Conservation (phyloP, 1,140 invertebrate species). For the Agrilus planipennis region DNA sequence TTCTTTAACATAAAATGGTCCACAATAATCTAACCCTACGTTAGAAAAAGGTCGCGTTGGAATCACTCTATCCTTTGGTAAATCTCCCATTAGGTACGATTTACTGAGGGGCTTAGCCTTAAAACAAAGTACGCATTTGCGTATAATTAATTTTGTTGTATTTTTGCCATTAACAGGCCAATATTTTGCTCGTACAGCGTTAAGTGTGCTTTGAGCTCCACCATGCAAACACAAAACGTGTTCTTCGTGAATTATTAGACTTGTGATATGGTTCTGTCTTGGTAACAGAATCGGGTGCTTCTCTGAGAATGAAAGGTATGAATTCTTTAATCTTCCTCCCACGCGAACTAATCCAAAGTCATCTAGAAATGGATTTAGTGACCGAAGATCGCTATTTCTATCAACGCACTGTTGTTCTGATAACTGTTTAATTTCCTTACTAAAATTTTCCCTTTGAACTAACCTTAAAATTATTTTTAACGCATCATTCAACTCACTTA, state of each 20-base stretch:
- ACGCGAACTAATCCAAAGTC: constrained; percentile 6
- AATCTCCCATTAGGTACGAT: neutral
- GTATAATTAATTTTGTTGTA: constrained; percentile 8
- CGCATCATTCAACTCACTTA: constrained; percentile 1
- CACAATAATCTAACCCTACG: neutral
- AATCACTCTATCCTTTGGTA: neutral
- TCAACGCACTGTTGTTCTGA: neutral
- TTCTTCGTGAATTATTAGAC: constrained; percentile 16
- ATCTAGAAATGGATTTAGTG: constrained; percentile 11
- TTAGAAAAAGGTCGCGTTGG: neutral
- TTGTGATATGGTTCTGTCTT: constrained; percentile 7
- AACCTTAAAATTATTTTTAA: neutral
- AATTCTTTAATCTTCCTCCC: constrained; percentile 3
- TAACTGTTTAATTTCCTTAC: constrained; percentile 3
- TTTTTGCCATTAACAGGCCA: constrained; percentile 22
- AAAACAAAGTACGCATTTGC: constrained; percentile 24
- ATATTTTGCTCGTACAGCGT: constrained; percentile 10
- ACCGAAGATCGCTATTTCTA: neutral
- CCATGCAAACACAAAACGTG: constrained; percentile 24
- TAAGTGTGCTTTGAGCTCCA: constrained; percentile 13
- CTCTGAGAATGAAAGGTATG: constrained; percentile 2
- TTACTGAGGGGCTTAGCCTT: constrained; percentile 12
- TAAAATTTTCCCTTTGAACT: constrained; percentile 1
- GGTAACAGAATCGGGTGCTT: constrained; percentile 13
- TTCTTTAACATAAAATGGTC: neutral